Base-by-base conservation (phyloP, 2,888 invertebrate species). In the Leptarthrus brevirostris region DNA sequence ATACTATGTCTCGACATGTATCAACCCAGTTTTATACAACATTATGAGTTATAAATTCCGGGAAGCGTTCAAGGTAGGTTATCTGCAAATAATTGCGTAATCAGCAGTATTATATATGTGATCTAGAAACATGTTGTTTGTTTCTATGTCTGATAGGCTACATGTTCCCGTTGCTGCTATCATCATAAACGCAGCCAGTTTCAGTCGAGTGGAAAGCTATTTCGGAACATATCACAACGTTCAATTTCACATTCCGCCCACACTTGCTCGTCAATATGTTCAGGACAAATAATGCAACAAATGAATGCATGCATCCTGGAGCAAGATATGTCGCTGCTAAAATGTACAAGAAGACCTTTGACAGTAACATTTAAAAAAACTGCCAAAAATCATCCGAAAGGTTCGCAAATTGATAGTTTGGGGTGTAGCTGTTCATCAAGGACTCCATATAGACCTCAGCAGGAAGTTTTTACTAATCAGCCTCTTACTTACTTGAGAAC, bases 31-130 rank as follows among this genome's bases (percentile, higher is more conserved):
- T 70, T 88, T 95, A 52, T 96, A 96, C 86, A 93, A 94, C 83
- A 93, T 94, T 75, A 94, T 96, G 94, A 95, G 94, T 0, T 90
- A 93, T 82, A 94, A 95, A 82, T 96, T 95, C 82, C 88, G 95
- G 66, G 92, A 92, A 75, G 95, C 95, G 58, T 95, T 96, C 85
- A 93, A 92, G 91, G 94, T 93, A 86, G 66, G 79, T 76, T 72
- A 44, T 30, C n/a, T n/a, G 36, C 34, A 54, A 22, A n/a, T 18
- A 24, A 40, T 58, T 56, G n/a, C 18, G 18, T 72, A 58, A 58
- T 36, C 54, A 73, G 64, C 71, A 71, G 74, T 76, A 74, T 73
- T 74, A 64, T 58, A 74, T 70, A 64, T 73, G 70, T 74, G 66
- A 74, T 76, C 44, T 76, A 76, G 76, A 74, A 73, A 73, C 76